Percentiles rank a stretch among this genome's conserved stretches.
phyloP scores from a whole-genome alignment of 2,113 vertebrate genomes.

The Azemiops feae region DNA sequence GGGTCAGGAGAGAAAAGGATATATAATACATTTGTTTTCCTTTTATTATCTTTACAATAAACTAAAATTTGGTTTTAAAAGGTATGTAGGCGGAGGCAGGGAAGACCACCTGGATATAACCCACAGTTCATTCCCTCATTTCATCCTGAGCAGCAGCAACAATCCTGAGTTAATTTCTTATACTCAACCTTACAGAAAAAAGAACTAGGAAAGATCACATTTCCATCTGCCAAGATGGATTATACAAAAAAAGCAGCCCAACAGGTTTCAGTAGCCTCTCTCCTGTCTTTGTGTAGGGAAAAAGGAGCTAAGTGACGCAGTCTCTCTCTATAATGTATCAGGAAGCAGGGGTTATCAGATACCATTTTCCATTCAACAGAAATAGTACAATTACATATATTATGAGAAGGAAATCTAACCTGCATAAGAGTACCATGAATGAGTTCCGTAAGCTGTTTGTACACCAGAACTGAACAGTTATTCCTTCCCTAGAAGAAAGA shows the following conservation, averaged over 20 bases:
- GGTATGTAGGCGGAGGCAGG: neutral
- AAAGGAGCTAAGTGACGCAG: neutral
- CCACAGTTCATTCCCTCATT: neutral
- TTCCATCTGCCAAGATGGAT: neutral
- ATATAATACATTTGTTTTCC: neutral
- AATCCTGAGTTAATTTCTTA: constrained; percentile 25
- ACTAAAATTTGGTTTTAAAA: constrained; percentile 6
- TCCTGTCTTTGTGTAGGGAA: neutral
- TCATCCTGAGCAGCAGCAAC: constrained; percentile 12
- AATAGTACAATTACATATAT: neutral
- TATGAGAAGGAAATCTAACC: neutral
- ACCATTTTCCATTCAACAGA: neutral
- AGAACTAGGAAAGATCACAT: neutral
- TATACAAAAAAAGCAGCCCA: neutral
- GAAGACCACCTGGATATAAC: neutral
- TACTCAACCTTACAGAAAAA: neutral
- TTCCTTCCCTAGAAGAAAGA: neutral
- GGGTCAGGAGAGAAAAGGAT: neutral
- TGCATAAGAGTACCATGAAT: neutral
- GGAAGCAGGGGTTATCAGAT: neutral
- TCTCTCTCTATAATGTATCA: neutral
- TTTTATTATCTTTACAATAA: neutral
- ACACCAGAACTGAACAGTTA: neutral
- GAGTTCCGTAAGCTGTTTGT: neutral
- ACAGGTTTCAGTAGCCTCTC: neutral